Evolutionary conservation across 1,140 invertebrate genomes (phyloP).

Genomic region (Pogonognathellus flavescens): DNA sequence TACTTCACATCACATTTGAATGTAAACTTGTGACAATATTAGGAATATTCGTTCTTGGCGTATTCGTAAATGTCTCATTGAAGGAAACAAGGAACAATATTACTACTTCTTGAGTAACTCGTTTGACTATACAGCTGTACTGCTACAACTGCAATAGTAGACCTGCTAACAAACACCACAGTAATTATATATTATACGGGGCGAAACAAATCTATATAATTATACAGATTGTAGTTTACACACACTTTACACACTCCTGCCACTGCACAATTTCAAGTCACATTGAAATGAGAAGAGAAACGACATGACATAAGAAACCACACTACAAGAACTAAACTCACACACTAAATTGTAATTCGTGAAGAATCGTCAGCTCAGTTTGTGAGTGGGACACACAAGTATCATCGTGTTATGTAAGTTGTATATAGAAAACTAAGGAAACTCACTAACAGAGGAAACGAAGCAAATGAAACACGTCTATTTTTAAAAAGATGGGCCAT

Average conservation of each 20-base stretch:
- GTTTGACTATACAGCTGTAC: conserved; percentile 19
- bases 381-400: background rate
- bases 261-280: background rate
- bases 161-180: conserved; percentile 16
- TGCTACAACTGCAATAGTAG: background rate
- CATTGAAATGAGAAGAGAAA: conserved; percentile 12
- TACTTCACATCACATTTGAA: conserved; percentile 2
- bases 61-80: conserved; percentile 46
- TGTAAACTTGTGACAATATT: conserved; percentile 1
- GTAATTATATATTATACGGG: conserved; percentile 2
- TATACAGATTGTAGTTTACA: background rate
- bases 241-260: background rate
- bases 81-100: conserved; percentile 12
- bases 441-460: conserved; percentile 35
- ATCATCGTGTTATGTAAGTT: background rate
- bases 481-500: conserved; percentile 66
- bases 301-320: conserved; percentile 15
- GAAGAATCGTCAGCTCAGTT: background rate
- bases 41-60: background rate
- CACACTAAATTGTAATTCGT: conserved; percentile 13
- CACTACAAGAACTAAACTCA: conserved; percentile 35
- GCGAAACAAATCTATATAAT: background rate
- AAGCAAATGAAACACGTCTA: conserved; percentile 61
- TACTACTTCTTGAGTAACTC: conserved; percentile 22
- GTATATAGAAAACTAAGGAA: background rate